phyloP scores from a whole-genome alignment of 2,888 invertebrate species.

The Cotesia congregata region DNA sequence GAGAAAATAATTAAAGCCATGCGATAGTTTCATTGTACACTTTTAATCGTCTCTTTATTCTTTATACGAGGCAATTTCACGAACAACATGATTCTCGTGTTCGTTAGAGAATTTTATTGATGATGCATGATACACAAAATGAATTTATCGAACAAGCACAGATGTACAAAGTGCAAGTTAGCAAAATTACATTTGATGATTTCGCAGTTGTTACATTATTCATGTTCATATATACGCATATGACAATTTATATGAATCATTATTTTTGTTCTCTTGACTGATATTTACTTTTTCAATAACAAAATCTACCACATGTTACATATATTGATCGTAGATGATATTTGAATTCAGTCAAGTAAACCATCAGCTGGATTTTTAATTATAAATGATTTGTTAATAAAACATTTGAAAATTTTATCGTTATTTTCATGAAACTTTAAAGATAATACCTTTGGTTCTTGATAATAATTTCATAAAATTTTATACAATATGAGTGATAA shows the following conservation, averaged over 20 bases:
- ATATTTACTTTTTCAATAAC: conserved; percentile 6
- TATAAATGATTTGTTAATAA: no score
- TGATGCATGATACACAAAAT: conserved; percentile 3
- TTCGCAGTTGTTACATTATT: conserved; percentile 39
- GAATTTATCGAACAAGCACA: conserved; percentile 27
- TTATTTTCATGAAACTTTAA: no score
- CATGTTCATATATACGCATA: conserved; percentile 7
- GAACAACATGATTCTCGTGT: conserved; percentile 27
- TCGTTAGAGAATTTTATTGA: conserved; percentile 19
- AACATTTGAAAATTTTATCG: no score
- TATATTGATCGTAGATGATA: no score
- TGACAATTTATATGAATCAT: background rate
- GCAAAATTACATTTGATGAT: conserved; percentile 49
- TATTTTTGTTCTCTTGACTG: conserved; percentile 14
- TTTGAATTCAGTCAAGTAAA: no score
- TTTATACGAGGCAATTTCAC: conserved; percentile 22
- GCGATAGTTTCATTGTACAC: conserved; percentile 39
- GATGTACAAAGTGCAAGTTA: conserved; percentile 42
- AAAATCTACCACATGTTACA: no score
- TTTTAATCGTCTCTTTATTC: conserved; percentile 42
- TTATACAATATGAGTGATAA: no score
- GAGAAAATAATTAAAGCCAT: conserved; percentile 47
- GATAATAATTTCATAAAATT: no score
- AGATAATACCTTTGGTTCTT: no score
- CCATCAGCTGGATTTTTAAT: no score